phyloP scores from a whole-genome alignment of 2,113 vertebrate species.

The Brachypteracias leptosomus region DNA sequence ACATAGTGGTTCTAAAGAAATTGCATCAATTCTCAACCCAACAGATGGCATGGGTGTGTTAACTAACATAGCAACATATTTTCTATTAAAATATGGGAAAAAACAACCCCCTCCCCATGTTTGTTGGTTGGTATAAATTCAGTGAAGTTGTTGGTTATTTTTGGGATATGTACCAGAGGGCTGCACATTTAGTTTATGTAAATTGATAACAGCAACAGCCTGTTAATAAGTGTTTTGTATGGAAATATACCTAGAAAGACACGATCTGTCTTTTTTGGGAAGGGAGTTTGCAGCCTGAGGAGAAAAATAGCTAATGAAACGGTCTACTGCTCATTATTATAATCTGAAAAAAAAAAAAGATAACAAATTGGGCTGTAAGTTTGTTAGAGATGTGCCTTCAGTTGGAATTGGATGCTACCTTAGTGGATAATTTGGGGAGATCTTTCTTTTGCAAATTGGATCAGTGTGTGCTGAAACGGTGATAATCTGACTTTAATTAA shows the following conservation, averaged over 20 bases:
- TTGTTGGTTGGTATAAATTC: constrained; percentile 74
- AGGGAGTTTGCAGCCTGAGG: constrained; percentile 43
- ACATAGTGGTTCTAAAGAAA: constrained; percentile 57
- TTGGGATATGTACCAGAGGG: constrained; percentile 72
- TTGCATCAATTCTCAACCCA: constrained; percentile 61
- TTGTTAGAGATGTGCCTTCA: neutral
- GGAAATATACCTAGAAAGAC: constrained; percentile 70
- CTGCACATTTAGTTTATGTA: constrained; percentile 73
- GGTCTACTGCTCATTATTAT: constrained; percentile 49
- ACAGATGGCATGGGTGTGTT: constrained; percentile 80
- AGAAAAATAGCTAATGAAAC: constrained; percentile 47
- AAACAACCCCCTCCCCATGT: constrained; percentile 65
- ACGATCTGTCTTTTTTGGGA: constrained; percentile 61
- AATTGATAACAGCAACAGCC: constrained; percentile 74
- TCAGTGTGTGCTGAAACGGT: constrained; percentile 38
- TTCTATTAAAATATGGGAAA: constrained; percentile 74
- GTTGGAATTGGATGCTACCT: constrained; percentile 42
- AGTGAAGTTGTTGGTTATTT: constrained; percentile 74
- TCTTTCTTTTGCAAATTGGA: constrained; percentile 56
- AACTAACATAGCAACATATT: constrained; percentile 77
- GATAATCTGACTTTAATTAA: constrained; percentile 65
- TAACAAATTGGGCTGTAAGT: constrained; percentile 49
- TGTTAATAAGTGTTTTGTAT: constrained; percentile 69
- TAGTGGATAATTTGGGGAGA: constrained; percentile 51
- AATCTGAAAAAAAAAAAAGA: constrained; percentile 43